A percentile compares a stretch with the other conserved stretches of the same genome.
Evolutionary conservation across 1,140 invertebrate species (phyloP).

Genomic region (Choristoneura fumiferana): DNA sequence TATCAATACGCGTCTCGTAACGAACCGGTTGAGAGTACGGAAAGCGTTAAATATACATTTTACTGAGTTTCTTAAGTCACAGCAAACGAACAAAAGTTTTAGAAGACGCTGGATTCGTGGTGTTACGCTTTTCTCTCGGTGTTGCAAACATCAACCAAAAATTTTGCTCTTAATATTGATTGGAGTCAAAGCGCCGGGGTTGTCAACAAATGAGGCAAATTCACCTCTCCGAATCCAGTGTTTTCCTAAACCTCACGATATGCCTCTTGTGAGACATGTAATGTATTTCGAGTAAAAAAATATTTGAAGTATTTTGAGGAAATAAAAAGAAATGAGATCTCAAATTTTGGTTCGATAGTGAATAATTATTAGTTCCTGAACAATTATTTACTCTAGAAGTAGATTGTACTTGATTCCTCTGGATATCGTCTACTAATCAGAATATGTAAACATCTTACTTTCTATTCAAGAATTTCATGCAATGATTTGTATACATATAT

Average conservation of each 20-base stretch:
- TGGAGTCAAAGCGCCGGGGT: too few species aligned
- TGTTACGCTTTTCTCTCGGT: background rate
- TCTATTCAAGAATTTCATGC: slow-evolving; percentile 43
- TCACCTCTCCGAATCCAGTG: background rate
- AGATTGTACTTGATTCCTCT: slow-evolving; percentile 61
- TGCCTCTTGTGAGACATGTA: slow-evolving; percentile 22
- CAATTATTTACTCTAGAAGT: slow-evolving; percentile 39
- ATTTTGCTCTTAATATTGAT: too few species aligned
- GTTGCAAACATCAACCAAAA: background rate
- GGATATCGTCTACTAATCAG: slow-evolving; percentile 35
- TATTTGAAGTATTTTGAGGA: slow-evolving; percentile 31
- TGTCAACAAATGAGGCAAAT: too few species aligned
- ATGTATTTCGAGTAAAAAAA: slow-evolving; percentile 31
- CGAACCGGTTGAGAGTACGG: background rate
- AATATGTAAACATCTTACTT: slow-evolving; percentile 29
- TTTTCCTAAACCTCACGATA: background rate
- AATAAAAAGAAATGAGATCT: slow-evolving; percentile 68
- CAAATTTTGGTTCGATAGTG: slow-evolving; percentile 71
- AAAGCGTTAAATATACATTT: slow-evolving; percentile 2
- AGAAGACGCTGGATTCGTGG: slow-evolving; percentile 7
- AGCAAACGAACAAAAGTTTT: slow-evolving; percentile 4
- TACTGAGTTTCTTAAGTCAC: slow-evolving; percentile 7
- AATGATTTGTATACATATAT: slow-evolving; percentile 50
- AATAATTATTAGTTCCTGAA: slow-evolving; percentile 54
- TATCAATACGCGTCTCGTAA: slow-evolving; percentile 10